Percentiles rank a stretch among this genome's conserved stretches.
Evolutionary conservation across 2,797 vertebrate species (phyloP).

Genomic region (Helicolenus hilgendorfi): DNA sequence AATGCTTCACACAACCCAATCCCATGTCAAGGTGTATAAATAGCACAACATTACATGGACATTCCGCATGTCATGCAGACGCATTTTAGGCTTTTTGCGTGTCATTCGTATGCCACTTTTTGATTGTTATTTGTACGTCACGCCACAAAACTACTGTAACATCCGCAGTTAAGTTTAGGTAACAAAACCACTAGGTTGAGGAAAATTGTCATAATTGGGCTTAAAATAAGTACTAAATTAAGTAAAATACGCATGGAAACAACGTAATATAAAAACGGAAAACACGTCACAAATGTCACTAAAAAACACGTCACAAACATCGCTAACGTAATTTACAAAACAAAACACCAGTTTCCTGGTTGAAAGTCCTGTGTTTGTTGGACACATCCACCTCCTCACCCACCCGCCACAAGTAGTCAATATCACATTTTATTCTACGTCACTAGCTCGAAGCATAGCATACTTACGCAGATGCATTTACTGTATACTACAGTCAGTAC

Average conservation of each 20-base stretch:
- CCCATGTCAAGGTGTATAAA: neutral
- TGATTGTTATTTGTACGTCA: too few relatives aligned
- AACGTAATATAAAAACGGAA: rapidly evolving
- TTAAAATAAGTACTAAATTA: neutral
- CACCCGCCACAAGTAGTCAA: too few relatives aligned
- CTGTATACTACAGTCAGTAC: neutral
- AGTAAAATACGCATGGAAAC: neutral
- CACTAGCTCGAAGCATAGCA: too few relatives aligned
- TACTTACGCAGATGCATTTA: neutral
- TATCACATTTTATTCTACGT: too few relatives aligned
- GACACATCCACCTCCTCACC: too few relatives aligned
- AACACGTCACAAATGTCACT: too few relatives aligned
- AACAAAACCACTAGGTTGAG: neutral
- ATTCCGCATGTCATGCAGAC: neutral
- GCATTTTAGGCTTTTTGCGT: neutral
- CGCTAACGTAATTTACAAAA: too few relatives aligned
- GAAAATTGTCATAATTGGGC: neutral
- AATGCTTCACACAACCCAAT: neutral
- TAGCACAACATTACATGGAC: neutral
- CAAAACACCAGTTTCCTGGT: too few relatives aligned
- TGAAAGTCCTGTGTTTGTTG: too few relatives aligned
- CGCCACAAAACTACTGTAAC: too few relatives aligned
- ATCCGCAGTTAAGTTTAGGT: too few relatives aligned
- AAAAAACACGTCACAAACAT: too few relatives aligned
- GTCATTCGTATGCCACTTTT: neutral